A percentile compares a stretch with the other conserved stretches of the same genome.
Conservation (phyloP, 2,113 vertebrate species). For the Protomyctophum bolini region DNA sequence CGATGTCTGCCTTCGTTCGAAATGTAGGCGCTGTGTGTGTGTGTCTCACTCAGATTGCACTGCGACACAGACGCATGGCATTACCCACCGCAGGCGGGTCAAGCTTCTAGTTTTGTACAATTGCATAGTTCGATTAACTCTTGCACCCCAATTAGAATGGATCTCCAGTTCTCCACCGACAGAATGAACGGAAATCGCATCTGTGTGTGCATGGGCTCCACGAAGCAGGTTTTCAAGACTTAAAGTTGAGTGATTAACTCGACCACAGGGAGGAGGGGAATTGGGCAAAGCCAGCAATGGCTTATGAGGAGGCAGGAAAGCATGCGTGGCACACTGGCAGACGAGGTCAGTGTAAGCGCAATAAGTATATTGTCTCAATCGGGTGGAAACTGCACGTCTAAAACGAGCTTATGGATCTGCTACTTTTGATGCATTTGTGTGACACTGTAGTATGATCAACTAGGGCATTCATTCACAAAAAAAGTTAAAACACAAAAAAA, state of each 20-base stretch:
- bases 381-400: neutral
- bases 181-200: neutral
- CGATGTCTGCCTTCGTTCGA: no score
- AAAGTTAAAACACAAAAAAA: no score
- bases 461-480: no score
- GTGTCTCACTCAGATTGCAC: no score
- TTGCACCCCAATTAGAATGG: neutral
- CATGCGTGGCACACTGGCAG: slow-evolving; percentile 7
- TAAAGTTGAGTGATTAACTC: slow-evolving; percentile 63
- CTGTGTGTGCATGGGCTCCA: slow-evolving; percentile 15
- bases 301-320: slow-evolving; percentile 51
- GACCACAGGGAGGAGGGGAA: slow-evolving; percentile 49
- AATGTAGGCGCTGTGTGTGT: no score
- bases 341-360: neutral
- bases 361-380: neutral
- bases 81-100: no score
- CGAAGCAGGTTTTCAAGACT: slow-evolving; percentile 43
- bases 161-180: slow-evolving; percentile 2
- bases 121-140: no score
- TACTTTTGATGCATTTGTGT: no score
- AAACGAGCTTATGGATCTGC: no score
- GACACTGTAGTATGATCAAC: no score
- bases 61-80: neutral
- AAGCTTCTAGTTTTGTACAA: no score
- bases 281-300: slow-evolving; percentile 56